phyloP scores from a whole-genome alignment of 92 coral and sea anemone species.

The Bergia puertoricense region DNA sequence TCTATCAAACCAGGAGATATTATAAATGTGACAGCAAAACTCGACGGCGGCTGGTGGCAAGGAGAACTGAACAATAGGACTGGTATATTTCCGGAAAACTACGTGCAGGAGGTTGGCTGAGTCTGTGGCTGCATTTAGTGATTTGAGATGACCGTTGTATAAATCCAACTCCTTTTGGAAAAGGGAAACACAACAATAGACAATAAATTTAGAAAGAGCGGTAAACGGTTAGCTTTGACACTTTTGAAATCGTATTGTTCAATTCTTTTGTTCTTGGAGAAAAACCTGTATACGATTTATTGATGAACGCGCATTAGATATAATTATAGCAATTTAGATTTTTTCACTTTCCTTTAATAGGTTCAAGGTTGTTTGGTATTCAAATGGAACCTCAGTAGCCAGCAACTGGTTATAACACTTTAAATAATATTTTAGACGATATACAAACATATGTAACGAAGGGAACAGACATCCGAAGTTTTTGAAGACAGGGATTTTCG shows the following conservation, averaged over 20 bases:
- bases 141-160: not conserved
- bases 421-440: not conserved
- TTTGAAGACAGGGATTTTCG: not conserved
- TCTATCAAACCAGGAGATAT: conserved; percentile 84
- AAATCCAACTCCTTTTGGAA: not conserved
- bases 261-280: not conserved
- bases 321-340: not conserved
- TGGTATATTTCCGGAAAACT: conserved; percentile 93
- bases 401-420: not conserved
- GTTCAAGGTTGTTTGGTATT: too few relatives aligned
- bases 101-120: conserved; percentile 85
- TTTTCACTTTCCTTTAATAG: not conserved
- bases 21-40: conserved; percentile 75
- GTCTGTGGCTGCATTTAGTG: not conserved
- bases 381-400: not conserved
- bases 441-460: too few relatives aligned
- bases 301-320: not conserved
- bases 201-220: too few relatives aligned
- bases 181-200: not conserved
- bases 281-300: not conserved
- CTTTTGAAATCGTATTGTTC: not conserved
- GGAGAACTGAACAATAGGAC: conserved; percentile 82
- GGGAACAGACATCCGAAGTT: not conserved
- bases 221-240: not conserved
- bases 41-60: conserved; percentile 94